Percentiles rank a stretch among this genome's conserved stretches.
Conservation (phyloP, 2,888 invertebrate genomes). For the Sinohyriopsis cumingii region DNA sequence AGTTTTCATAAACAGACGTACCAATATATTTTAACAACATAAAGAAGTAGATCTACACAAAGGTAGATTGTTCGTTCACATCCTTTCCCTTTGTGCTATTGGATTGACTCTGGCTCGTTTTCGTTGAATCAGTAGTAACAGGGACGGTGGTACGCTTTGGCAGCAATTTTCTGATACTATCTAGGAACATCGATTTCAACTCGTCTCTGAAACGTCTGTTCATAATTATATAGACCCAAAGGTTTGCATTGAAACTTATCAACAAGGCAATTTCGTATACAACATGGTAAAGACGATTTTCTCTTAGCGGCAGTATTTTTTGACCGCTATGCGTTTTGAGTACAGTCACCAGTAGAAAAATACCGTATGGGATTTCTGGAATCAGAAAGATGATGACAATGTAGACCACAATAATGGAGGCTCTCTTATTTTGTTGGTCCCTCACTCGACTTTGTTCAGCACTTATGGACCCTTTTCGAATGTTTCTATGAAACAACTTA, state of each 20-base stretch:
- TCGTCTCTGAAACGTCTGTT: conserved; percentile 14
- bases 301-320: conserved; percentile 7
- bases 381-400: conserved; percentile 29
- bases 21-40: no score
- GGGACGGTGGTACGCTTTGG: no score
- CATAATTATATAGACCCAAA: conserved; percentile 34
- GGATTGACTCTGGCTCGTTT: no score
- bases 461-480: no score
- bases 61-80: no score
- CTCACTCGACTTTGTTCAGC: conserved; percentile 11
- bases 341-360: conserved; percentile 24
- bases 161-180: no score
- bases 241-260: conserved; percentile 31
- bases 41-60: no score
- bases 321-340: conserved; percentile 6
- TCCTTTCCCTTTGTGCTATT: no score
- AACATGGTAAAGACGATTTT: conserved; percentile 14
- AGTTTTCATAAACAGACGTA: no score
- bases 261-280: conserved; percentile 25
- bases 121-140: no score
- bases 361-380: conserved; percentile 31
- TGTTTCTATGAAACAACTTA: no score
- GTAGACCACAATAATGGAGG: conserved; percentile 26
- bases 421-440: conserved; percentile 20
- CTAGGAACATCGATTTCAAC: no score